Conservation (phyloP, 2,113 vertebrate species). For the Vidua macroura region DNA sequence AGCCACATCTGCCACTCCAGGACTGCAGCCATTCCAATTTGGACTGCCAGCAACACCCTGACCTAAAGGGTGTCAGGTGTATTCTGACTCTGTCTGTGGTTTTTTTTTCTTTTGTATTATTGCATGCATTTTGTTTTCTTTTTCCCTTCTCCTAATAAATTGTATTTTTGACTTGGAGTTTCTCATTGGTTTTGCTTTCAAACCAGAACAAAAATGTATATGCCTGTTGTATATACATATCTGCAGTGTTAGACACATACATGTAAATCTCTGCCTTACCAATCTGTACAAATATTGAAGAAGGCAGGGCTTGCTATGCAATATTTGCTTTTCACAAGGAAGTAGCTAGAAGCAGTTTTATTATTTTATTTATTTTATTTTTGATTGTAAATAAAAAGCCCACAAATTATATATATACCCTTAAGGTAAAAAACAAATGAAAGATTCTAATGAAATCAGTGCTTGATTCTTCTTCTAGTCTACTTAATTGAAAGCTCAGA, state of each 20-base stretch:
- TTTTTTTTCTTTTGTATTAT: no score
- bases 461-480: neutral
- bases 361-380: neutral
- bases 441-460: neutral
- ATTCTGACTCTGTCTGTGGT: no score
- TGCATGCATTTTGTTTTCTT: no score
- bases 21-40: no score
- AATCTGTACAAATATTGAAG: neutral
- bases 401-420: neutral
- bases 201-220: neutral
- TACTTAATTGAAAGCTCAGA: neutral
- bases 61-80: no score
- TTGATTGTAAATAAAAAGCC: neutral
- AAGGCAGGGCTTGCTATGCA: neutral
- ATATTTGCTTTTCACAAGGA: conserved; percentile 18
- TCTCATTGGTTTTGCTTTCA: no score
- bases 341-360: neutral
- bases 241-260: neutral
- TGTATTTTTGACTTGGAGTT: no score
- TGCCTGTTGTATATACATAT: neutral
- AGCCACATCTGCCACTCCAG: no score
- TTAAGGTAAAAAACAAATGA: neutral
- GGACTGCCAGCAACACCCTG: no score
- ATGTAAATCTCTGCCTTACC: neutral
- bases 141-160: no score